These are phyloP conservation scores for Machaerirhynchus nigripectus DNA, from an alignment of 2,113 vertebrate genomes.

Conservation along the genomic window DNA sequence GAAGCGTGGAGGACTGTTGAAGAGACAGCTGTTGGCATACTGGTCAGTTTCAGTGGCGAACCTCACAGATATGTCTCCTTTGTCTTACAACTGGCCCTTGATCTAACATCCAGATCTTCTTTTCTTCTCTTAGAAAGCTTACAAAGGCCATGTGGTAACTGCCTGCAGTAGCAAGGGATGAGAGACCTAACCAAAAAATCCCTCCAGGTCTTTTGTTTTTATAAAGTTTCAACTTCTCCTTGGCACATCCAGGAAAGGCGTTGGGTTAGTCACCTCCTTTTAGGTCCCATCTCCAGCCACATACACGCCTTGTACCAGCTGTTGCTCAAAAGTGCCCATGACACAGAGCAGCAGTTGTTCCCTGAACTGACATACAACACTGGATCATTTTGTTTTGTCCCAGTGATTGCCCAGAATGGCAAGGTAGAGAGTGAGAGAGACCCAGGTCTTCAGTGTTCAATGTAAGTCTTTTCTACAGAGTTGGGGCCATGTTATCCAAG, in stretches of 20 bases:
- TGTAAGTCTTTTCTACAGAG: neutral
- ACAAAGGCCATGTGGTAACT: neutral
- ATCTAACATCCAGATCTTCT: neutral
- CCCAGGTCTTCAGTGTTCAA: neutral
- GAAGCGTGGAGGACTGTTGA: neutral
- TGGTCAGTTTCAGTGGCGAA: neutral
- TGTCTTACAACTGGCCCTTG: neutral
- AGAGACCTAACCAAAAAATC: neutral
- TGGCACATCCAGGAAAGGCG: neutral
- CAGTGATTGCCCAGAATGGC: neutral
- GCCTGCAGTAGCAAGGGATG: neutral
- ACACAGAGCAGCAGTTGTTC: neutral
- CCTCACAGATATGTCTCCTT: neutral
- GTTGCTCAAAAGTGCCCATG: neutral
- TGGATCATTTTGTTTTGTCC: neutral
- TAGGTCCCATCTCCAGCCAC: neutral
- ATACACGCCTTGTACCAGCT: accelerated
- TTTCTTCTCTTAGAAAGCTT: neutral
- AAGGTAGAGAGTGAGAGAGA: neutral
- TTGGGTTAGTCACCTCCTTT: neutral
- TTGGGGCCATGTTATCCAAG: neutral
- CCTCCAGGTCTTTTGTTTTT: neutral
- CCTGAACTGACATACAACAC: neutral
- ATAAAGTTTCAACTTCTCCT: neutral
- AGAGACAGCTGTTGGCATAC: neutral